Percentiles rank a stretch among this genome's conserved stretches.
Evolutionary conservation across 2,113 vertebrate species (phyloP).

Genomic region (Empidonax alnorum): DNA sequence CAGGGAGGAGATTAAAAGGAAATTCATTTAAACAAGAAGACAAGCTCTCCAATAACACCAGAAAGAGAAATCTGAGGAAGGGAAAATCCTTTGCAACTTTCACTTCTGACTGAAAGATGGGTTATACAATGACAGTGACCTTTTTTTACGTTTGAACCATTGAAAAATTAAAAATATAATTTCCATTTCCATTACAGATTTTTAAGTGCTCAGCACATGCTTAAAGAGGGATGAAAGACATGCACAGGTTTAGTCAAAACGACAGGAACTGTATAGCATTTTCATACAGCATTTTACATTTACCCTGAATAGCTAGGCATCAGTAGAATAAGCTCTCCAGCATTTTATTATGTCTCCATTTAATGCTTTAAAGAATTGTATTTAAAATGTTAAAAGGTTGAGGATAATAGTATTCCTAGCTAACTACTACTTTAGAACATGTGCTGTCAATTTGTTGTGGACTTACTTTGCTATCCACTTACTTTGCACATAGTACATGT

Average conservation of each 20-base stretch:
- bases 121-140: neutral
- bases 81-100: constrained; percentile 28
- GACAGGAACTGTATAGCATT: neutral
- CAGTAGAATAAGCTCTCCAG: neutral
- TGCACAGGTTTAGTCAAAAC: neutral
- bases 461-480: neutral
- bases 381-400: neutral
- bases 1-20: constrained; percentile 82
- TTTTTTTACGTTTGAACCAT: neutral
- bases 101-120: constrained; percentile 14
- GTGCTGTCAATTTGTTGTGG: neutral
- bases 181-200: neutral
- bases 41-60: constrained; percentile 63
- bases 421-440: neutral
- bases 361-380: neutral
- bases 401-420: neutral
- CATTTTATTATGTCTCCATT: neutral
- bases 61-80: constrained; percentile 50
- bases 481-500: neutral
- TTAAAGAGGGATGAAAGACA: neutral
- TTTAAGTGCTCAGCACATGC: neutral
- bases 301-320: neutral
- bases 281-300: neutral
- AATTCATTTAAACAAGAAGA: constrained; percentile 80
- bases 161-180: neutral